Evolutionary conservation across 2,888 invertebrate genomes (phyloP), one percentile per base, ranked within the genome.

Genomic region (Dendrolimus pini): DNA sequence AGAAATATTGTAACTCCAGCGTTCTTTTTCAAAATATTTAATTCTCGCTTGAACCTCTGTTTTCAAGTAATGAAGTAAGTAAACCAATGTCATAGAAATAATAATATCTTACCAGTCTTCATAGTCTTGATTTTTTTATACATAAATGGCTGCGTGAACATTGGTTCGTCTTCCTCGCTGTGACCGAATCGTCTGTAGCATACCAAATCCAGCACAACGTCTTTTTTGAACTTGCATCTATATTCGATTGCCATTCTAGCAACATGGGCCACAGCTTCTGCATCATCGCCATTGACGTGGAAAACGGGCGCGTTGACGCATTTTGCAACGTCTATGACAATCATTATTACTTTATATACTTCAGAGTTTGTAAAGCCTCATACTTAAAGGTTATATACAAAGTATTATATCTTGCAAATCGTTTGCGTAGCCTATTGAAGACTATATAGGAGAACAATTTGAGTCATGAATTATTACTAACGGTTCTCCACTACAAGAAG

Each of bases 101-200:
- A 30, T 30, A 30, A 6, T 30, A 30, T 30, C 70, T 62, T 42
- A 91, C 93, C 89, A 41, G 92, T 92, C 75, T 82, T 81, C 75
- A 94, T 94, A 54, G 92, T 87, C 60, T 92, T 92, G 67, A 98
- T 97, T 77, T 95, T 95, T 80, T 96, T 95, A 92, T 98, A 98
- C 97, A 98, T 98, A 64, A 97, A 92, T 0, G 98, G 98, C 82
- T 98, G 98, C 3, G 98, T 98, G 82, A 96, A 96, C 95, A 95
- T 96, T 0, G 98, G 98, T 83, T 98, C 97, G 84, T 98, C 98
- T 78, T 96, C 94, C 88, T 98, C 98, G 78, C 97, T 98, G 91
- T 98, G 98, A 0, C 98, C 98, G 79, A 95, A 94, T 74, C 97
- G 96, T 66, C 96, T 95, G 80, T 96, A 96, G 74, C 94, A 93